A percentile compares a stretch with the other conserved stretches of the same genome.
Conservation (phyloP, 2,113 vertebrate genomes). For the Dromaius novaehollandiae region DNA sequence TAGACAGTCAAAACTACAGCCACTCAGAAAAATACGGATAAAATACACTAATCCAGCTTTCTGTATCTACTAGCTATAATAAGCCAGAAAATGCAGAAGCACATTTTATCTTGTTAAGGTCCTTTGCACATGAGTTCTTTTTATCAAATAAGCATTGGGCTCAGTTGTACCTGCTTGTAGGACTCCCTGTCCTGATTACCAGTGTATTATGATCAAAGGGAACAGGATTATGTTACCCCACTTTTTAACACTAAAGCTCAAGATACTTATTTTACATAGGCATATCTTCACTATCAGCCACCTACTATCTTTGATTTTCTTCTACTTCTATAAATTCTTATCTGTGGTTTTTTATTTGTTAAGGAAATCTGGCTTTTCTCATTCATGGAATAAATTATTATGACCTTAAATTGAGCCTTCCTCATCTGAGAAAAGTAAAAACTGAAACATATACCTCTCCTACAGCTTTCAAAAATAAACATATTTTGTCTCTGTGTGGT, state of each 20-base stretch:
- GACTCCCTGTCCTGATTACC: neutral
- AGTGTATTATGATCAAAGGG: neutral
- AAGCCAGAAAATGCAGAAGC: neutral
- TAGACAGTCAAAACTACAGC: neutral
- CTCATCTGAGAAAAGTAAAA: neutral
- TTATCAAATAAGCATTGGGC: neutral
- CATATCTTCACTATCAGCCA: neutral
- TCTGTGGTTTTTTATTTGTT: neutral
- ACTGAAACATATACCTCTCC: neutral
- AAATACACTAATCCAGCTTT: neutral
- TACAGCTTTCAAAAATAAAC: neutral
- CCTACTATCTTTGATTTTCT: neutral
- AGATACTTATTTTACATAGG: constrained; percentile 15
- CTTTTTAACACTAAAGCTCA: neutral
- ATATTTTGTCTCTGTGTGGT: neutral
- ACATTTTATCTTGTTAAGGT: neutral
- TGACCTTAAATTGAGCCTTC: constrained; percentile 1
- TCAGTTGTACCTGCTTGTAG: neutral
- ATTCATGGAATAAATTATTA: constrained; percentile 20
- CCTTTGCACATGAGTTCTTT: neutral
- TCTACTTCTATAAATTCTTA: neutral
- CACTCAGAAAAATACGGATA: neutral
- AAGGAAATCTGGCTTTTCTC: neutral
- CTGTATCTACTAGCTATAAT: neutral
- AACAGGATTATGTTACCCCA: neutral